phyloP scores from a whole-genome alignment of 2,888 invertebrate species.

The Scaptomyza tumidula region DNA sequence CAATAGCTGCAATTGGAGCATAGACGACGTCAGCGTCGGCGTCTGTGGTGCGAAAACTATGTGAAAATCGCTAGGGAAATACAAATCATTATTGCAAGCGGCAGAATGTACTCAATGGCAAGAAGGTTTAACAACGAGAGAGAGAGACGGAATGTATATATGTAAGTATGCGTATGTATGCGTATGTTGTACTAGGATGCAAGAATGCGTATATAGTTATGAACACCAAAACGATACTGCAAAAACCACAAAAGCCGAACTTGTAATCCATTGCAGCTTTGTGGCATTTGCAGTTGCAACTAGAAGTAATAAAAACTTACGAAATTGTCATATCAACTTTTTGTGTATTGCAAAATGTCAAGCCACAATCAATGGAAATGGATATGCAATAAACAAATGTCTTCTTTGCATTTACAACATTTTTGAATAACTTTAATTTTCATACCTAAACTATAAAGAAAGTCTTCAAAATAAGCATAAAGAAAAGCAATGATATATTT shows the following conservation, averaged over 20 bases:
- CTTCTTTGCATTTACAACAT: background rate
- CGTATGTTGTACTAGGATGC: background rate
- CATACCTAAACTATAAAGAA: no score
- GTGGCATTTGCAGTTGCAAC: background rate
- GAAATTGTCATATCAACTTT: background rate
- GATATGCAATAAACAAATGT: background rate
- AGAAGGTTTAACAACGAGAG: background rate
- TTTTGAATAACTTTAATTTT: background rate
- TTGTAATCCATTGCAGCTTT: constrained; percentile 2
- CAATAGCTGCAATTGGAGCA: constrained; percentile 7
- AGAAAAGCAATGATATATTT: no score
- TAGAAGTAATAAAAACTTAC: background rate
- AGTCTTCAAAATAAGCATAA: no score
- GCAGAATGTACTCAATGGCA: background rate
- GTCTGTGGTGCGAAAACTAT: constrained; percentile 1
- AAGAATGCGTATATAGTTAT: constrained; percentile 13
- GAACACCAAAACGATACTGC: background rate
- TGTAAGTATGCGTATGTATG: background rate
- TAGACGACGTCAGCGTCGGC: background rate
- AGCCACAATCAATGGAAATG: background rate
- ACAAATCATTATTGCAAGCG: constrained; percentile 7
- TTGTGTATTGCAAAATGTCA: background rate
- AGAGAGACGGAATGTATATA: background rate
- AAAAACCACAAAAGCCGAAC: background rate
- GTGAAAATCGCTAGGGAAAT: constrained; percentile 1